A percentile compares a stretch with the other conserved stretches of the same genome.
Evolutionary conservation across 2,888 invertebrate genomes (phyloP).

Genomic region (Synergus gifuensis): DNA sequence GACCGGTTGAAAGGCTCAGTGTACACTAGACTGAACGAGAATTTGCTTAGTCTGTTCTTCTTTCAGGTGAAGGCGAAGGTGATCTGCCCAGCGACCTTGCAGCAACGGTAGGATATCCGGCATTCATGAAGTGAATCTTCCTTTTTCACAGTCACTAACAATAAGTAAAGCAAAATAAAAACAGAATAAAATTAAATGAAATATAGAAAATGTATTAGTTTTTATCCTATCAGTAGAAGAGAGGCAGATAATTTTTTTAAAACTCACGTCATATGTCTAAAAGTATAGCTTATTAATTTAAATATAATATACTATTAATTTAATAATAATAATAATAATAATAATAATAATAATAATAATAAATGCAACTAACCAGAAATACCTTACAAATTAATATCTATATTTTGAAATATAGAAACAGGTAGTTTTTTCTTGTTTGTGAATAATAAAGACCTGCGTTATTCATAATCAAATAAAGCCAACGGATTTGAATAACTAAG

Average conservation of each 20-base stretch:
- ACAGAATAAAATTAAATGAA: not conserved
- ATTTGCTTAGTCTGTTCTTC: constrained; percentile 13
- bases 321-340: not conserved
- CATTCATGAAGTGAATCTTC: constrained; percentile 15
- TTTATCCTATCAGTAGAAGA: not conserved
- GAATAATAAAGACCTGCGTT: no score
- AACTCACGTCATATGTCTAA: no score
- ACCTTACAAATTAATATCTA: no score
- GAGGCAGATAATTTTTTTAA: no score
- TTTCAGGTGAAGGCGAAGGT: constrained; percentile 26
- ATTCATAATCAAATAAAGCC: no score
- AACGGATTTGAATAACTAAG: no score
- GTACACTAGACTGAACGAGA: constrained; percentile 8
- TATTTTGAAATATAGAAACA: no score
- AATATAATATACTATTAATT: not conserved
- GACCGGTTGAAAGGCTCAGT: constrained; percentile 5
- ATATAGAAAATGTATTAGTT: not conserved
- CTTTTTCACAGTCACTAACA: not conserved
- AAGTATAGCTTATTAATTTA: not conserved
- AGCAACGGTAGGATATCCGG: constrained; percentile 29
- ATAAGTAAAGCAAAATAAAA: not conserved
- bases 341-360: no score
- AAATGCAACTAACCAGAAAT: no score
- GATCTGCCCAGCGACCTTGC: constrained; percentile 21
- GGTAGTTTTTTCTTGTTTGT: no score